Evolutionary conservation across 1,140 invertebrate genomes (phyloP).

Genomic region (Hestina assimilis): DNA sequence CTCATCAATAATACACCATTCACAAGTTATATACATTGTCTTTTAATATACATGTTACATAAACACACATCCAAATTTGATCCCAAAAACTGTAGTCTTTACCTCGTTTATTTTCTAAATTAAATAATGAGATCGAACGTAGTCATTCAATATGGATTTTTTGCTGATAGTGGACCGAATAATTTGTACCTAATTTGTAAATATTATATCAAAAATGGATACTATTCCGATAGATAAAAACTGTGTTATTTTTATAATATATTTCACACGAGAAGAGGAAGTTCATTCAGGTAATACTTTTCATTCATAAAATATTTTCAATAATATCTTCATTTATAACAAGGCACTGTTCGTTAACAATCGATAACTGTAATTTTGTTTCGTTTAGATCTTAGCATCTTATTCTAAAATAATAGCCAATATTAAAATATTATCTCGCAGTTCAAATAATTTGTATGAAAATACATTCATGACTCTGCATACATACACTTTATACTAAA

Average conservation of each 20-base stretch:
- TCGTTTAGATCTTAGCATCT: slow-evolving; percentile 58
- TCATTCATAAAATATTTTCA: slow-evolving; percentile 65
- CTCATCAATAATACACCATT: slow-evolving; percentile 70
- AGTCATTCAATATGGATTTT: slow-evolving; percentile 42
- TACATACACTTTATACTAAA: slow-evolving; percentile 72
- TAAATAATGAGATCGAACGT: slow-evolving; percentile 77
- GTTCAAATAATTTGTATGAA: slow-evolving; percentile 75
- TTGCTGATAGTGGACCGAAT: slow-evolving; percentile 25
- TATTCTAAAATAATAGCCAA: slow-evolving; percentile 73
- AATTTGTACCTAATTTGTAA: slow-evolving; percentile 26
- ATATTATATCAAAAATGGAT: slow-evolving; percentile 30
- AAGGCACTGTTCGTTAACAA: slow-evolving; percentile 73
- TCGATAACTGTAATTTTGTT: slow-evolving; percentile 60
- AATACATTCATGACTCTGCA: slow-evolving; percentile 74
- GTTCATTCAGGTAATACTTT: slow-evolving; percentile 38
- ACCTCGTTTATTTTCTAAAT: slow-evolving; percentile 77
- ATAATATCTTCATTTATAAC: slow-evolving; percentile 64
- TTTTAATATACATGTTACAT: slow-evolving; percentile 72
- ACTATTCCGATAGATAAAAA: slow-evolving; percentile 17
- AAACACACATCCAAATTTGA: slow-evolving; percentile 76
- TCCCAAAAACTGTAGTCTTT: slow-evolving; percentile 78
- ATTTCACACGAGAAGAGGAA: slow-evolving; percentile 16
- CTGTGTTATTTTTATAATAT: slow-evolving; percentile 17
- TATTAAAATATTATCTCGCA: slow-evolving; percentile 71
- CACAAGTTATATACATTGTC: slow-evolving; percentile 76